Base-by-base conservation (phyloP, 2,888 invertebrate species). In the Coenonympha arcania region DNA sequence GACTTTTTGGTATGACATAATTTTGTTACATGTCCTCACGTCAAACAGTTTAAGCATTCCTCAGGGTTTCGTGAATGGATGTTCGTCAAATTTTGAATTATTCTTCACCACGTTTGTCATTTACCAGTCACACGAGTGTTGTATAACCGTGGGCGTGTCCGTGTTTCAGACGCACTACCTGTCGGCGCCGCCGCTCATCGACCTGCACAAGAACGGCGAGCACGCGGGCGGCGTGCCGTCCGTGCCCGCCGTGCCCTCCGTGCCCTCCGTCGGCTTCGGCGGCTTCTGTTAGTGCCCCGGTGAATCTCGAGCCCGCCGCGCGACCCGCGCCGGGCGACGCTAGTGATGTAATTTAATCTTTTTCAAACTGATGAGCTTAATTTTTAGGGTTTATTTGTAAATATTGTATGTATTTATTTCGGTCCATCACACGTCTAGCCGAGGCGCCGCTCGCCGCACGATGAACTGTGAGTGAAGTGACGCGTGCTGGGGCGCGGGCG, bases 231-330 rank as follows among this genome's bases (percentile, higher is more conserved):
- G 63, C 50, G 73, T 73, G 66, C 64, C 70, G 5, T 57, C 75
- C 60, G 78, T 75, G 69, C 75, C 83, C 54, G 48, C 77, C 58
- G 78, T 77, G 64, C 80, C 80, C 40, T 77, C 81, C 65, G 84
- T 84, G 68, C 82, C 84, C 52, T 79, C 80, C 59, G 86, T 84
- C 57, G 86, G 86, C 69, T 87, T 87, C 76, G 81, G 83, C 59
- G 81, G 83, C 58, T 87, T 83, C 79, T 87, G 87, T 71, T 87
- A 86, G 82, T 71, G 66, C 24, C 36, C 40, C 52, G 31, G 26
- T 37, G 48, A 48, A 48, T 48, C 44, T 46, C 49, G 39, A 36
- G 39, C 34, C 42, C 18, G 50, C 22, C 34, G 22, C 52, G 31
- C 42, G 39, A 36, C 45, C n/a, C n/a, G n/a, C n/a, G n/a, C n/a